A percentile compares a stretch with the other conserved stretches of the same genome.
Conservation (phyloP, 2,888 invertebrate species). For the Lingula anatina region DNA sequence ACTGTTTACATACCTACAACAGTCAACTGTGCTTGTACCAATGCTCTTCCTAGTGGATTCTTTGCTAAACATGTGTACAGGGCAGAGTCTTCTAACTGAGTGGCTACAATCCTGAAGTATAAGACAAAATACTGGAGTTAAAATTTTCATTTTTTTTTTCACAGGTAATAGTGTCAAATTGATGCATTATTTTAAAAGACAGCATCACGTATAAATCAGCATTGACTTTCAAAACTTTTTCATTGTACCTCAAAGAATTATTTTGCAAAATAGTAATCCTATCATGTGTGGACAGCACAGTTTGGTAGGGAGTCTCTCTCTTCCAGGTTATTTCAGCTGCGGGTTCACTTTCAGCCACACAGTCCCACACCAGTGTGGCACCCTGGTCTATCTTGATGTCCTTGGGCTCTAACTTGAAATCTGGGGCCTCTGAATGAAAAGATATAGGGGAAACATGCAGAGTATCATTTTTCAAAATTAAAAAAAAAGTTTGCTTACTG, state of each 20-base stretch:
- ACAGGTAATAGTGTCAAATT: no score
- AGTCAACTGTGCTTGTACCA: constrained; percentile 38
- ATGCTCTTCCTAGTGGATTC: constrained; percentile 45
- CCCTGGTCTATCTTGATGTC: constrained; percentile 35
- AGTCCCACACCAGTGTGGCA: constrained; percentile 50
- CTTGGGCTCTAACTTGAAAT: constrained; percentile 41
- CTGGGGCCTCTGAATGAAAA: constrained; percentile 48
- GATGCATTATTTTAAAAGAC: no score
- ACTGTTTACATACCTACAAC: constrained; percentile 49
- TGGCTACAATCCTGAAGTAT: constrained; percentile 41
- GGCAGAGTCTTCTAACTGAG: constrained; percentile 43
- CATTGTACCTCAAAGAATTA: constrained; percentile 49
- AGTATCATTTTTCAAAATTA: no score
- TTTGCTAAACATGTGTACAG: constrained; percentile 46
- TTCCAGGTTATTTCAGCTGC: constrained; percentile 60
- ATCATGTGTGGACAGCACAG: constrained; percentile 23
- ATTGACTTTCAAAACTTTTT: neutral
- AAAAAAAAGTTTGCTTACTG: no score
- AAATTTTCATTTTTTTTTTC: no score
- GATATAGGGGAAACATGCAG: no score
- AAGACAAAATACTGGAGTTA: neutral
- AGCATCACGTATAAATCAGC: neutral
- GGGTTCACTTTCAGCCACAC: constrained; percentile 62
- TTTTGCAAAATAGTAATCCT: constrained; percentile 45
- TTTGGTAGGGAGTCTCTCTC: constrained; percentile 53